Evolutionary conservation across 37 sponge, comb jelly and placozoan genomes (phyloP), one percentile per base, ranked within the genome.

Genomic region (Petrosia ficiformis): DNA sequence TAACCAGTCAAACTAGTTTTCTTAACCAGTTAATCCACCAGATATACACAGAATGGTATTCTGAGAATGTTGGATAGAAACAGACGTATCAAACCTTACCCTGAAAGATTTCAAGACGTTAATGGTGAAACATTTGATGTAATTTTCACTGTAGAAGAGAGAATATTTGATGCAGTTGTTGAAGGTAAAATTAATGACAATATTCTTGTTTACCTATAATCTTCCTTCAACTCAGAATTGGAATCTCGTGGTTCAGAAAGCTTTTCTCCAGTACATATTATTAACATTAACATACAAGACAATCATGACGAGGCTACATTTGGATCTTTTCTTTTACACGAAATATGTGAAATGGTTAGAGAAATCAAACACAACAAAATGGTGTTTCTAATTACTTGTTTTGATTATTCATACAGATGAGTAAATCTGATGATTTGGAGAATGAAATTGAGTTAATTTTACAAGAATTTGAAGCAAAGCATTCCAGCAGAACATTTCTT

Each of bases 271-370:
- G 93, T 87, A 6, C 96, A 98, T 40, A 79, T 98, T 1, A 80
- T 98, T 61, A 98, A 98, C 68, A 69, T 98, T 24, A 93, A 98
- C 1, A 72, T 98, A n/a, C 86, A 85, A 70, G 99, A 98, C 79
- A 98, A 98, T 65, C 99, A 92, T 68, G 99, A 98, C 28, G 99
- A 95, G 33, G 99, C 99, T 33, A 98, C 93, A 31, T 73, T 98
- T 0, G 99, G 99, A 28, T 85, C 99, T 2, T 90, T 98, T 65
- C 75, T 88, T 4, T 83, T 98, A 29, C 75, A 81, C 48, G 86
- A 98, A 37, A 82, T 98, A 33, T 90, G 96, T 54, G 70, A 95
- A 68, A 82, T 82, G 93, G 93, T 96, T 64, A 30, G 85, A 38
- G 24, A 1, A 31, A 19, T 22, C 1, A 2, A 4, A n/a, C n/a